Evolutionary conservation across 2,113 vertebrate species (phyloP), one percentile per base, ranked within the genome.

Genomic region (Rhinichthys klamathensis): DNA sequence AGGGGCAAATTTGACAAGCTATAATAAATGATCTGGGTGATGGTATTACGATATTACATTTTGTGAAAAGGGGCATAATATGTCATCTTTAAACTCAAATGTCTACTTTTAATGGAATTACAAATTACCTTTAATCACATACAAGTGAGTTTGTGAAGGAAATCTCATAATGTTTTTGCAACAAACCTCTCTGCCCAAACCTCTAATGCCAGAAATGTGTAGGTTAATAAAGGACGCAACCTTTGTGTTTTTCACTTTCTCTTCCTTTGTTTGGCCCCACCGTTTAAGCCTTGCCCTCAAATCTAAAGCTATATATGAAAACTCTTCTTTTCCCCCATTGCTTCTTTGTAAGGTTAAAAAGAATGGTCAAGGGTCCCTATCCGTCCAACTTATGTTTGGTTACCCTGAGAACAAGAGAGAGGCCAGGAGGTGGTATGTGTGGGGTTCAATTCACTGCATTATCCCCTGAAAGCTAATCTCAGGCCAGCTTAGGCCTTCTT

Each of bases 391-490:
- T 93, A 92, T 94, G 92, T 94, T 94, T 93, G 93, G 93, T 93
- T 92, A 91, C 91, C 90, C 88, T 91, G 90, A 92, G 92, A 93
- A 92, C 92, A 93, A 93, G 92, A 93, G 87, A 86, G 90, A 90
- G 91, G 91, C 92, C 92, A 93, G 54, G 84, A 85, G 80, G 82
- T 86, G 87, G 78, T 83, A 72, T 94, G 92, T 94, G 92, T 93
- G 92, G 90, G 91, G 89, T 94, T 94, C 91, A 94, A 93, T 94
- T 94, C 94, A 90, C 90, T 86, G 88, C 92, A 92, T 96, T 94
- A 94, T 95, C 91, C 90, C 89, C 90, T 91, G 83, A 84, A 93
- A 95, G 93, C 94, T 96, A 95, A 96, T 95, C 94, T 95, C 90
- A 88, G 90, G 92, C 86, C 85, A 93, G 90, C 90, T 95, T 95